Percentiles rank a stretch among this genome's conserved stretches.
Conservation (phyloP, 2,888 invertebrate genomes). For the Sclerodermus sp. region DNA sequence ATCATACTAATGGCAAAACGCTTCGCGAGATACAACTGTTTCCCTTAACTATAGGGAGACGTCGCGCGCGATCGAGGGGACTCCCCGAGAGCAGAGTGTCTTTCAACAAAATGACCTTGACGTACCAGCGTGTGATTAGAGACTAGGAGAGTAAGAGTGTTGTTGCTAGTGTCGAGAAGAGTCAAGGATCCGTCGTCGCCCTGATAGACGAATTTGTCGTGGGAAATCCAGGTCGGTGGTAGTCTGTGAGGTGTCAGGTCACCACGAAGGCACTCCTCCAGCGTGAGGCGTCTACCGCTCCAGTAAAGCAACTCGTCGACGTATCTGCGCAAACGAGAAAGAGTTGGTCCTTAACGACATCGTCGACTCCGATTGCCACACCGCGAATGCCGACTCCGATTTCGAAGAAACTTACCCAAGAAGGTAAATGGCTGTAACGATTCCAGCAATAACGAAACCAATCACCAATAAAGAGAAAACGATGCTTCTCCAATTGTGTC, state of each 20-base stretch:
- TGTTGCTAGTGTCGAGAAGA: constrained; percentile 77
- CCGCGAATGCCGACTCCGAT: background rate
- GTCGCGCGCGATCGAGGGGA: background rate
- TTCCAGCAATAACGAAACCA: constrained; percentile 83
- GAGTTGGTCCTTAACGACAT: too few species aligned
- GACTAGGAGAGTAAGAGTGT: constrained; percentile 77
- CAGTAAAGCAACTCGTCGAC: constrained; percentile 88
- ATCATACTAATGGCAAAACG: background rate
- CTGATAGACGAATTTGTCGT: constrained; percentile 83
- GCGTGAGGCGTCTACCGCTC: constrained; percentile 83
- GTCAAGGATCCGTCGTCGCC: constrained; percentile 83
- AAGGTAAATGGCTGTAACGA: constrained; percentile 85
- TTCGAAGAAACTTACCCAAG: constrained; percentile 67
- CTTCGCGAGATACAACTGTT: background rate
- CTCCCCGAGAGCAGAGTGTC: too few species aligned
- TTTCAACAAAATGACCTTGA: too few species aligned
- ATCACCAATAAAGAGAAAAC: constrained; percentile 85
- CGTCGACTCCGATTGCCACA: too few species aligned
- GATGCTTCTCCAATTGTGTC: constrained; percentile 88
- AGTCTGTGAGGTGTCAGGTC: constrained; percentile 73
- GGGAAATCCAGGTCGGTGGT: constrained; percentile 80
- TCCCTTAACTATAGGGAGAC: background rate
- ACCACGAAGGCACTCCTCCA: constrained; percentile 82
- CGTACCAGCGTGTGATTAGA: constrained; percentile 85
- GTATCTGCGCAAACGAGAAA: too few species aligned